Percentiles rank a stretch among this genome's conserved stretches.
Conservation (phyloP, 1,140 invertebrate genomes). For the Drosophila nigrodunni region DNA sequence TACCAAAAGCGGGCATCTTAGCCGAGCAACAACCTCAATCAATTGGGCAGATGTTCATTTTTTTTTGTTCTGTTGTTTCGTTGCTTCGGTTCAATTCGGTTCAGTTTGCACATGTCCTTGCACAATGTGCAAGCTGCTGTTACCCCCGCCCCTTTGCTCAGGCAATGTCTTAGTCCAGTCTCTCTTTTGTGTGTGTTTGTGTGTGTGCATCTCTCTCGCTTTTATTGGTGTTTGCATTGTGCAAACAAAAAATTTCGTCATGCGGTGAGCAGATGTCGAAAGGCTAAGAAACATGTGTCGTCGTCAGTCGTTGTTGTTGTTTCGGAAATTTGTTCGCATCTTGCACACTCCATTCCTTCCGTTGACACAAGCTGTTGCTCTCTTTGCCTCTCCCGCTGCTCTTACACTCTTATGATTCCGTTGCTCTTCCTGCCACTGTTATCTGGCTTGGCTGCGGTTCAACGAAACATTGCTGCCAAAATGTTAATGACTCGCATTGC, state of each 20-base stretch:
- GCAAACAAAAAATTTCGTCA: constrained; percentile 35
- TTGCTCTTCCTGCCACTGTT: constrained; percentile 7
- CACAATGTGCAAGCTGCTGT: constrained; percentile 33
- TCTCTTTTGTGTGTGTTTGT: neutral
- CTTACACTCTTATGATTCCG: neutral
- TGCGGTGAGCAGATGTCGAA: constrained; percentile 45
- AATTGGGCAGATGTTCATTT: constrained; percentile 16
- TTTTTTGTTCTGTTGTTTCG: no score
- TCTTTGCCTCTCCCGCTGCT: neutral
- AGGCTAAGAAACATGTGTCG: constrained; percentile 45
- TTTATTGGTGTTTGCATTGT: constrained; percentile 15
- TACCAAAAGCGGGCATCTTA: constrained; percentile 17
- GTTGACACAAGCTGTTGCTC: neutral
- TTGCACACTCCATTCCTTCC: neutral
- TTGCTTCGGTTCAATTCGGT: constrained; percentile 1
- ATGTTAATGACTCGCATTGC: constrained; percentile 49
- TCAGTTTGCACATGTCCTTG: constrained; percentile 44
- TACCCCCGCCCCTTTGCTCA: neutral
- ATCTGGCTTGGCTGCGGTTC: constrained; percentile 35
- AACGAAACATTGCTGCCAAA: constrained; percentile 47
- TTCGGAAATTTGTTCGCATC: neutral
- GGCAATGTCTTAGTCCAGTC: neutral
- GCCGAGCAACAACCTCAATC: constrained; percentile 25
- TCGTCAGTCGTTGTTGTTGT: neutral
- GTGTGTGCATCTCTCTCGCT: no score